A percentile compares a stretch with the other conserved stretches of the same genome.
Conservation (phyloP, 2,888 invertebrate genomes). For the Drosophila merina region DNA sequence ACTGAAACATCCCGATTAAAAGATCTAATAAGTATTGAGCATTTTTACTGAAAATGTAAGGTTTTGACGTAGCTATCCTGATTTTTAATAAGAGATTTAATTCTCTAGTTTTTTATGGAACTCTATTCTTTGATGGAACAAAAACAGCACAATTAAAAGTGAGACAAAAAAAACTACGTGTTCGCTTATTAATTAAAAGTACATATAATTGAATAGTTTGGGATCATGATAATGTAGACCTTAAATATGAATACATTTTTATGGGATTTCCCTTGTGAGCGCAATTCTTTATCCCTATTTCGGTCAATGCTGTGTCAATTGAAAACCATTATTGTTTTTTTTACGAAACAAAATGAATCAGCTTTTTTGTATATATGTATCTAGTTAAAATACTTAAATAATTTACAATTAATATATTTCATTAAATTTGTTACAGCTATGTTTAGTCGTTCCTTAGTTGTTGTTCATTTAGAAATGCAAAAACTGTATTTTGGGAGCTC, state of each 20-base stretch:
- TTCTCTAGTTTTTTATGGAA: neutral
- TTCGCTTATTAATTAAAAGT: neutral
- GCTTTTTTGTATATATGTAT: constrained; percentile 21
- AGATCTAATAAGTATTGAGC: neutral
- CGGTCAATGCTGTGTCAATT: neutral
- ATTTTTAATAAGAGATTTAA: too few species aligned
- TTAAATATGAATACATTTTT: neutral
- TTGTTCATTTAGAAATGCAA: constrained; percentile 53
- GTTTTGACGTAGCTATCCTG: neutral
- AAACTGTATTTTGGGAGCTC: constrained; percentile 16
- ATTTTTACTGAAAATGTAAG: neutral
- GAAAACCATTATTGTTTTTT: neutral
- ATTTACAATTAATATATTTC: constrained; percentile 53
- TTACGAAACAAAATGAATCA: constrained; percentile 15
- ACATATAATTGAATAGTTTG: neutral
- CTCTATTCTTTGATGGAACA: neutral
- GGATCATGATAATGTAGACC: neutral
- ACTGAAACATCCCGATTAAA: too few species aligned
- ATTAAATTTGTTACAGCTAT: constrained; percentile 6
- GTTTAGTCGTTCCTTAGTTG: constrained; percentile 23
- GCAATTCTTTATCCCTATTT: neutral
- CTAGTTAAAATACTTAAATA: constrained; percentile 60
- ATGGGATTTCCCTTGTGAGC: neutral
- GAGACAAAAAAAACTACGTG: neutral
- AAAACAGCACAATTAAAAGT: neutral